These are phyloP conservation scores for Hydraecia micacea DNA, from an alignment of 2,888 invertebrate species.

Conservation along the genomic window DNA sequence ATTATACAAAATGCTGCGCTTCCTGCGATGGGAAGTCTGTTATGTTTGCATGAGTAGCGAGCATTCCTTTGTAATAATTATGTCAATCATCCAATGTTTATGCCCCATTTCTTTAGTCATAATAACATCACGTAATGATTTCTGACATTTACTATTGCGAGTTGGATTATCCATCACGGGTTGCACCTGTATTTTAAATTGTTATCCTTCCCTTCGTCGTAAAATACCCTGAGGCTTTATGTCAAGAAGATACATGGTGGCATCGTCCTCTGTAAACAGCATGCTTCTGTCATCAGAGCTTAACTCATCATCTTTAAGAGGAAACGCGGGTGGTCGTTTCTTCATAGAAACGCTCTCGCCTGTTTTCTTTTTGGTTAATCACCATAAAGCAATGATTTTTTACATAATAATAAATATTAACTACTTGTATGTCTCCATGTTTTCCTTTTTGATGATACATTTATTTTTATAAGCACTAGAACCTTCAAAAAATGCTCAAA, in stretches of 20 bases:
- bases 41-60: slow-evolving; percentile 37
- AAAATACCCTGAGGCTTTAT: background rate
- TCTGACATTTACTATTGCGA: slow-evolving; percentile 30
- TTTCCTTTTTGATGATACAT: no score
- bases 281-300: background rate
- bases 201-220: background rate
- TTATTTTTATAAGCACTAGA: no score
- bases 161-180: slow-evolving; percentile 1
- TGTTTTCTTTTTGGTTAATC: no score
- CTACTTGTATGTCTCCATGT: no score
- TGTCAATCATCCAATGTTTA: slow-evolving; percentile 38
- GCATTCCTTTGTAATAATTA: slow-evolving; percentile 45
- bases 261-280: background rate
- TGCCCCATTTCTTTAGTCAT: slow-evolving; percentile 43
- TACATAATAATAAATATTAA: no score
- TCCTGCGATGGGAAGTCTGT: slow-evolving; percentile 26
- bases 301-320: background rate
- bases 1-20: slow-evolving; percentile 28
- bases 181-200: slow-evolving; percentile 29
- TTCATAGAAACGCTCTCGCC: no score
- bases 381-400: no score
- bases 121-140: slow-evolving; percentile 51
- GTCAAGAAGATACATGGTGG: background rate
- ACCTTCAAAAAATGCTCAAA: no score
- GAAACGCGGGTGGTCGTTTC: no score